Base-by-base conservation (phyloP, 2,113 vertebrate genomes). In the Periophthalmodon schlosseri region DNA sequence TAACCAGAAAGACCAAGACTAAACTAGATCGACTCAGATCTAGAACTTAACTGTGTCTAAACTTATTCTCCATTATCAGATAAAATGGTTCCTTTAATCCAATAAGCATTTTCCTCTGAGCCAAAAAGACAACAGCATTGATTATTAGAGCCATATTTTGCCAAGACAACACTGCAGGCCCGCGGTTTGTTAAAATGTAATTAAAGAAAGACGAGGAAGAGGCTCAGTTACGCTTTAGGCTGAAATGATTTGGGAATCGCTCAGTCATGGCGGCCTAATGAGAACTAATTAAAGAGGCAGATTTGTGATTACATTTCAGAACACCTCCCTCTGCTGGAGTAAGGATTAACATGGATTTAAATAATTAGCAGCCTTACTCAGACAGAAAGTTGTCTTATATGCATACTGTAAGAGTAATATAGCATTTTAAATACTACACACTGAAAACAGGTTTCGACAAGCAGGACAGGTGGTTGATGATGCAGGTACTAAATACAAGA, bases 271-370 rank as follows among this genome's bases (percentile, higher is more conserved):
- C 63, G 20, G 69, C 71, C 77, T 54, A 72, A 77, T 77, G 70
- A 81, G 34, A 80, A 81, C 44, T 75, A 47, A 87, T 80, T 86
- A 84, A 74, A 21, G 39, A 83, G 46, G 67, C 72, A 67, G 81
- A 81, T 83, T 82, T 82, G 75, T 82, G 66, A 86, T 77, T 84
- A 80, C 61, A 79, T 80, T 75, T 76, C 24, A 58, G 70, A 79
- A 63, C 63, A 70, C 70, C 76, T 79, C 73, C 76, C 44, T 57
- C 67, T 73, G 52, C 73, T 78, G 18, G 58, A 77, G 71, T 50
- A 14, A 34, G 78, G 71, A 85, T 77, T 79, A 75, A 65, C 54
- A 71, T 73, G 68, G 52, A 80, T 82, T 75, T 20, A 61, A 70
- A 70, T 78, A 54, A 82, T 80, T 70, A 79, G 70, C 5, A 57